phyloP scores from a whole-genome alignment of 1,140 invertebrate genomes.

The Polypedilum pembai region DNA sequence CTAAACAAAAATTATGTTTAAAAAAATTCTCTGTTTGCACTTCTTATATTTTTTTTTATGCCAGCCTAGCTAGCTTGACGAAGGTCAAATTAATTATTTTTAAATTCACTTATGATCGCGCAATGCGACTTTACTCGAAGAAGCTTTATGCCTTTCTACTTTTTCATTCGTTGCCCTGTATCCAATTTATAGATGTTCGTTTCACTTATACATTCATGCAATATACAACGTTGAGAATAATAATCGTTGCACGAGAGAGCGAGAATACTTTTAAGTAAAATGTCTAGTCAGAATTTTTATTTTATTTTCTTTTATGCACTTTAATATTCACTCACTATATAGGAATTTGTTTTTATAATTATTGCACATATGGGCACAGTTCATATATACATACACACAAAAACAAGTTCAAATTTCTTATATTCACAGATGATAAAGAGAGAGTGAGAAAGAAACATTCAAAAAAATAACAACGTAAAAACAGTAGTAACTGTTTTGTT shows the following conservation, averaged over 20 bases:
- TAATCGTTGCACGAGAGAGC: neutral
- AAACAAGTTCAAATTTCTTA: too few relatives aligned
- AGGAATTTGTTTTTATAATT: too few relatives aligned
- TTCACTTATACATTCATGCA: neutral
- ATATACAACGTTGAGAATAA: neutral
- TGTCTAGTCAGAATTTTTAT: neutral
- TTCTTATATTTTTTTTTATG: neutral
- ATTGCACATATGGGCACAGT: too few relatives aligned
- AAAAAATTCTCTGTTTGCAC: neutral
- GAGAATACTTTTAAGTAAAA: neutral
- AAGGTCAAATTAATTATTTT: neutral
- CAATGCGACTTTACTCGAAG: neutral
- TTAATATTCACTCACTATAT: too few relatives aligned
- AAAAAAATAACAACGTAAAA: too few relatives aligned
- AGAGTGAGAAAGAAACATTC: too few relatives aligned
- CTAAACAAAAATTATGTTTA: neutral
- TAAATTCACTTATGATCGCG: neutral
- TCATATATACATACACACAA: too few relatives aligned
- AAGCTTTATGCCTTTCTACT: neutral
- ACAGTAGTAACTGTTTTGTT: too few relatives aligned
- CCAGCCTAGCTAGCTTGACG: neutral
- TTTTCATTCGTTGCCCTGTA: slow-evolving; percentile 9
- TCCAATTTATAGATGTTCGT: slow-evolving; percentile 24
- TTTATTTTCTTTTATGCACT: too few relatives aligned
- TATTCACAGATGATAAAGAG: too few relatives aligned